Conservation (phyloP, 2,113 vertebrate species). For the Phrynosoma platyrhinos region DNA sequence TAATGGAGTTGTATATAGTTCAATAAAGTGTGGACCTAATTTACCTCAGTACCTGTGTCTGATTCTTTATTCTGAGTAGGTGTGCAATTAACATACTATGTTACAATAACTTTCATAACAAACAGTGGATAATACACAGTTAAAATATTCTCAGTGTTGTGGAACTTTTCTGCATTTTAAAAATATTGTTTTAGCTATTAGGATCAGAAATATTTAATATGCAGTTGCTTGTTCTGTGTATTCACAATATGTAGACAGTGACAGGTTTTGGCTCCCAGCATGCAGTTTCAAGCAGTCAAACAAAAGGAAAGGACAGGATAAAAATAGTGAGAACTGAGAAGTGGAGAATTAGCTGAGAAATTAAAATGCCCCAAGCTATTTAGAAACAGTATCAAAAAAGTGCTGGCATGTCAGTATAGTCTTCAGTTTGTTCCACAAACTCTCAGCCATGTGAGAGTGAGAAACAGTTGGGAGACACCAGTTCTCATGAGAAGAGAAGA, state of each 20-base stretch:
- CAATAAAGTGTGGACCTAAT: no score
- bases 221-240: neutral
- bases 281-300: neutral
- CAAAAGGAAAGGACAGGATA: neutral
- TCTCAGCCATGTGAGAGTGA: neutral
- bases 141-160: no score
- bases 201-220: neutral
- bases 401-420: neutral
- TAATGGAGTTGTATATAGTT: no score
- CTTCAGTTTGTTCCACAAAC: neutral
- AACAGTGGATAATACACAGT: no score
- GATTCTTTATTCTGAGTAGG: no score
- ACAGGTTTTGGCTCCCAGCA: neutral
- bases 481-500: neutral
- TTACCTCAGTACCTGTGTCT: no score
- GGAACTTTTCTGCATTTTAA: no score
- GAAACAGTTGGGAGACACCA: neutral
- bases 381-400: neutral
- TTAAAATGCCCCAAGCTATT: neutral
- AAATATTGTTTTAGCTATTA: neutral
- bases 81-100: no score
- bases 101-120: no score
- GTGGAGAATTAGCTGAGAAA: constrained; percentile 6
- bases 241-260: neutral
- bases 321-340: neutral